phyloP scores from a whole-genome alignment of 2,888 invertebrate species.

The Synanthedon formicaeformis region DNA sequence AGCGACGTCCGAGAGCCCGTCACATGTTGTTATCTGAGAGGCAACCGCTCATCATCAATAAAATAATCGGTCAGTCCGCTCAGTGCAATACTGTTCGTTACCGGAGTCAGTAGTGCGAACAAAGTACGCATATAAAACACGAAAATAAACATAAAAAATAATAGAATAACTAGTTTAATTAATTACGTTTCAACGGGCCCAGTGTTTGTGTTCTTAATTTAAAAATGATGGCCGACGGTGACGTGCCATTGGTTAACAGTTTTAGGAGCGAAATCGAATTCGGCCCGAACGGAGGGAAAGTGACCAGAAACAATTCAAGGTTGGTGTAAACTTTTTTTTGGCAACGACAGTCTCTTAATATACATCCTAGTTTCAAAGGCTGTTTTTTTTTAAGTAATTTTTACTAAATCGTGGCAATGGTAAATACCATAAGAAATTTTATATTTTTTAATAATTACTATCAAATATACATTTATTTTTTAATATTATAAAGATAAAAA shows the following conservation, averaged over 20 bases:
- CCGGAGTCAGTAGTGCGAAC: constrained; percentile 16
- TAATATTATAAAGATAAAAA: no score
- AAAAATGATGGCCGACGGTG: constrained; percentile 57
- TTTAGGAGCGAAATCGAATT: constrained; percentile 56
- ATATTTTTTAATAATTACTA: no score
- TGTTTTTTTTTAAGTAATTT: no score
- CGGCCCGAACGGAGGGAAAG: constrained; percentile 49
- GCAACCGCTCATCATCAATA: constrained; percentile 49
- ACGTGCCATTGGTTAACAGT: constrained; percentile 57
- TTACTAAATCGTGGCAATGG: no score
- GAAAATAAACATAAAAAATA: background rate
- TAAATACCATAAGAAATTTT: no score
- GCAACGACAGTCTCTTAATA: no score
- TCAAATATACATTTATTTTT: no score
- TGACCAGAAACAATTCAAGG: constrained; percentile 55
- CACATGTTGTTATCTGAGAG: constrained; percentile 47
- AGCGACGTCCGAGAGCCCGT: constrained; percentile 31
- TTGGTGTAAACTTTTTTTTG: constrained; percentile 21
- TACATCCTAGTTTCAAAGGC: no score
- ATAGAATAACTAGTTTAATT: background rate
- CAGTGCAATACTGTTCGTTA: constrained; percentile 41
- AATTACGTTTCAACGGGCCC: background rate
- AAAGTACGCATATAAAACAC: background rate
- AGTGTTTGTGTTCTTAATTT: constrained; percentile 2
- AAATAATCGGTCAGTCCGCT: constrained; percentile 38